Evolutionary conservation across 1,140 invertebrate genomes (phyloP), one percentile per base, ranked within the genome.

Genomic region (Pachypeltis micranthus): DNA sequence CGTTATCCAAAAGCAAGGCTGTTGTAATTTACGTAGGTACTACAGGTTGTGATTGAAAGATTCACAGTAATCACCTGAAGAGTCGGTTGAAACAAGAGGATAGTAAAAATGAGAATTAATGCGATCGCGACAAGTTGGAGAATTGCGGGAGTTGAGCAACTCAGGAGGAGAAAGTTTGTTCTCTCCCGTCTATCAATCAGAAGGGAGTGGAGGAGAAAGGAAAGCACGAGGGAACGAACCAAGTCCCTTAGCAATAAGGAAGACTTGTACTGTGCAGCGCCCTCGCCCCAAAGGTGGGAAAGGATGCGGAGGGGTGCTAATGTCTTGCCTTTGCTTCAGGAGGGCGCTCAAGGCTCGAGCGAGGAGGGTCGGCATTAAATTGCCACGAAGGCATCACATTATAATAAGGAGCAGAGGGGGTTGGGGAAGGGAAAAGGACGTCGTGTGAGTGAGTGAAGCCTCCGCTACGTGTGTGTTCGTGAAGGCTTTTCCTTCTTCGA

Each of bases 251-350:
- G 47, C 47, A 51, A 51, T 51, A 51, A 51, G 47, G 47, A 21
- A 21, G 47, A 51, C 19, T 7, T 51, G 47, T 51, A 51, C 47
- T 10, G 47, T n/a, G n/a, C n/a, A n/a, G n/a, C n/a, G n/a, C n/a
- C n/a, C n/a, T n/a, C n/a, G n/a, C n/a, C n/a, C n/a, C n/a, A n/a
- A n/a, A n/a, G n/a, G n/a, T n/a, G n/a, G 23, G 47, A 51, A 51
- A 51, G 47, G n/a, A n/a, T n/a, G n/a, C n/a, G n/a, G n/a, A n/a
- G 47, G 47, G 47, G 23, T 16, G 7, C 47, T 51, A 51, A 51
- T 51, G 47, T 51, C 47, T 51, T 51, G 47, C 47, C 47, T 51
- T 51, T 51, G 47, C 47, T 51, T 51, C 23, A 51, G 47, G 47
- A 51, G 47, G 16, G 31, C 16, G 7, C 7, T 21, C 4, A 21